Conservation (phyloP, 2,888 invertebrate species). For the Thelaira solivaga region DNA sequence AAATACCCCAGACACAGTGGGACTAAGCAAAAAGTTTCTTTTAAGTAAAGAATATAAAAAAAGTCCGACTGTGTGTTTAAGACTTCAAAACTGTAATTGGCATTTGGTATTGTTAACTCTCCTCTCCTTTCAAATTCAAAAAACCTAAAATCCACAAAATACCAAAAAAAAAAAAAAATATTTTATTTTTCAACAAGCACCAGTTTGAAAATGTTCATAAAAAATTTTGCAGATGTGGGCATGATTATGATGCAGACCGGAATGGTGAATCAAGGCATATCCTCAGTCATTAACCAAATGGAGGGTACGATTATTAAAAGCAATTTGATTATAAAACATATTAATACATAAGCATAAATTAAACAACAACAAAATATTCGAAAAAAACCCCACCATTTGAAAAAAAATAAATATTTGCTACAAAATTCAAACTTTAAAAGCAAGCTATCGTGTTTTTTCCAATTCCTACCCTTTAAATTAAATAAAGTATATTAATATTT, state of each 20-base stretch:
- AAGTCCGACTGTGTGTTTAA: conserved; percentile 15
- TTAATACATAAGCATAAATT: conserved; percentile 16
- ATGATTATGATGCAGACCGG: conserved; percentile 98
- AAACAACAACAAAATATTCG: conserved; percentile 34
- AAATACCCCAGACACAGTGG: conserved; percentile 21
- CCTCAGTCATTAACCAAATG: conserved; percentile 81
- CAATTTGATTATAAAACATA: conserved; percentile 43
- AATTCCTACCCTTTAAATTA: conserved; percentile 28
- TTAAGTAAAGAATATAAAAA: neutral
- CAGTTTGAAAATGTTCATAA: conserved; percentile 65
- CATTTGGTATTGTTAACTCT: conserved; percentile 20
- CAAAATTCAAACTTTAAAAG: neutral
- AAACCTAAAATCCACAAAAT: conserved; percentile 16
- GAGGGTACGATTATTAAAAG: conserved; percentile 84
- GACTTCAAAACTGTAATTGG: conserved; percentile 27
- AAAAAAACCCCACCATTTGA: conserved; percentile 32
- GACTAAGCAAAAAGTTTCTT: neutral
- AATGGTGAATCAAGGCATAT: conserved; percentile 94
- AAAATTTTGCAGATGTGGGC: conserved; percentile 88
- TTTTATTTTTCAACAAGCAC: conserved; percentile 39
- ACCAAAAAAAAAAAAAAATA: too few relatives aligned
- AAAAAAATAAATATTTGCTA: conserved; percentile 55
- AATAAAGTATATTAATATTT: conserved; percentile 63
- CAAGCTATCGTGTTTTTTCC: neutral
- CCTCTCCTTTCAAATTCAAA: conserved; percentile 16